Conservation (phyloP, 2,888 invertebrate species). For the Sarcophaga caerulescens region DNA sequence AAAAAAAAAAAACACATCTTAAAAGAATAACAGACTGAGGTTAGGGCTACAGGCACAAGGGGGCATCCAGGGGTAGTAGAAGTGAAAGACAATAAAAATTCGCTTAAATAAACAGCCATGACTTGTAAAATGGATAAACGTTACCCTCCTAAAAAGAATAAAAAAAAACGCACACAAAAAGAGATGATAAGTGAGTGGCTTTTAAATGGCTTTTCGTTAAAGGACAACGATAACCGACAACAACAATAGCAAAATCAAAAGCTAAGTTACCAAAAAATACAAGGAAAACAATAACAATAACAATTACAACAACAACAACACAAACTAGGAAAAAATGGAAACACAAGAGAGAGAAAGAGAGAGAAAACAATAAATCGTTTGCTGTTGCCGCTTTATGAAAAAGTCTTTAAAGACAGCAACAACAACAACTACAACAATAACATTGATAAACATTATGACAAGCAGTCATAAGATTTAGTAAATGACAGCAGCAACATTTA, state of each 20-base stretch:
- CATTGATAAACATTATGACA: slow-evolving; percentile 64
- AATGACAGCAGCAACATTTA: too few relatives aligned
- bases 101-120: slow-evolving; percentile 63
- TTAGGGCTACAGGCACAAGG: not conserved
- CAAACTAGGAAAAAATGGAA: not conserved
- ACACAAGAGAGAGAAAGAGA: not conserved
- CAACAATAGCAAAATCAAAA: slow-evolving; percentile 17
- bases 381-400: slow-evolving; percentile 17
- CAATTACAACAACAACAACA: slow-evolving; percentile 43
- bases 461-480: slow-evolving; percentile 51
- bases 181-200: slow-evolving; percentile 60
- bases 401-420: slow-evolving; percentile 50
- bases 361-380: slow-evolving; percentile 61
- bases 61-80: not conserved
- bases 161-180: slow-evolving; percentile 22
- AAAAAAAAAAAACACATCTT: not conserved
- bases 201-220: slow-evolving; percentile 59
- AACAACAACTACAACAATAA: too few relatives aligned
- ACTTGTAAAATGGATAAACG: slow-evolving; percentile 62
- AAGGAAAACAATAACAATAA: slow-evolving; percentile 21
- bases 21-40: not conserved
- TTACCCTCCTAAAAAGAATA: too few relatives aligned
- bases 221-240: slow-evolving; percentile 34
- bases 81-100: slow-evolving; percentile 48
- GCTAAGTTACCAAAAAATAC: slow-evolving; percentile 6